These are phyloP conservation scores for Mythimna ferrago DNA, from an alignment of 2,888 invertebrate genomes.

Conservation along the genomic window DNA sequence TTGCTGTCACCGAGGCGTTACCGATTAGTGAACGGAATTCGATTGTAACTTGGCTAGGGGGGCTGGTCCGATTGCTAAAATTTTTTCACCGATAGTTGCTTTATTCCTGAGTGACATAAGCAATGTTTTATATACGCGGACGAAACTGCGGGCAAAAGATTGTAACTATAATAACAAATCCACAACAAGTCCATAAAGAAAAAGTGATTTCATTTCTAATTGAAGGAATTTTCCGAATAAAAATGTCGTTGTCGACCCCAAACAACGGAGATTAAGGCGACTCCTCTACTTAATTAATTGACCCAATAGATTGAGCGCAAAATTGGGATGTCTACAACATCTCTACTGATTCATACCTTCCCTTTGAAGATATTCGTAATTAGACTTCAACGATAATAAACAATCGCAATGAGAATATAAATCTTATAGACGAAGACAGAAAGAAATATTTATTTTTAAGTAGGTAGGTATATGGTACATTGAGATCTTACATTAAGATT, in stretches of 20 bases:
- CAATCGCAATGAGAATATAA: not conserved
- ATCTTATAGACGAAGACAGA: not conserved
- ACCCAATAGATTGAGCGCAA: conserved; percentile 27
- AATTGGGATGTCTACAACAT: conserved; percentile 26
- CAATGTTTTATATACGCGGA: too few relatives aligned
- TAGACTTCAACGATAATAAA: conserved; percentile 12
- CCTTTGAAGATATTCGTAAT: conserved; percentile 20
- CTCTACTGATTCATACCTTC: not conserved
- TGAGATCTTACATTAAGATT: too few relatives aligned
- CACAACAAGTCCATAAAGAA: not conserved
- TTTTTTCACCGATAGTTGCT: too few relatives aligned
- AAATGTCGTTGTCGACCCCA: conserved; percentile 5
- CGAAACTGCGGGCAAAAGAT: too few relatives aligned
- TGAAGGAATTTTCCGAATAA: not conserved
- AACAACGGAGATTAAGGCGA: conserved; percentile 4
- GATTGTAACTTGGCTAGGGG: too few relatives aligned
- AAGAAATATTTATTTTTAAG: too few relatives aligned
- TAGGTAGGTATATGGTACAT: too few relatives aligned
- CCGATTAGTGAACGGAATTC: too few relatives aligned
- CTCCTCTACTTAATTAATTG: conserved; percentile 33
- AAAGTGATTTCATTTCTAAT: not conserved
- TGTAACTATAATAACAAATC: too few relatives aligned
- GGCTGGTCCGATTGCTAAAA: too few relatives aligned
- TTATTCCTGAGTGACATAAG: too few relatives aligned
- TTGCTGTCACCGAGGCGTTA: too few relatives aligned